Conservation (phyloP, 2,113 vertebrate species). For the Halcyon malimbica region DNA sequence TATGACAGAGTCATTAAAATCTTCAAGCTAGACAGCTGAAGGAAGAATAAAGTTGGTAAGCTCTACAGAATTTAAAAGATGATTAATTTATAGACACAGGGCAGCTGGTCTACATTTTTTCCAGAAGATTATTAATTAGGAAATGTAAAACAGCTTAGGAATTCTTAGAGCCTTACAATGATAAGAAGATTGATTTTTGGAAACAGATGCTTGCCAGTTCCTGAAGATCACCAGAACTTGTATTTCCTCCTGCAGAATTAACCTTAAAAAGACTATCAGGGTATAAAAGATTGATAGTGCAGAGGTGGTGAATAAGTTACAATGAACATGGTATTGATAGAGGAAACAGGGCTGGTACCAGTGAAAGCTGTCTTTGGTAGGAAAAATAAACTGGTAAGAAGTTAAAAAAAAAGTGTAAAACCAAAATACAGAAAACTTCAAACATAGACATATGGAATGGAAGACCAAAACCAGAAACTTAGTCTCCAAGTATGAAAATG, state of each 20-base stretch:
- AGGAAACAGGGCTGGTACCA: background rate
- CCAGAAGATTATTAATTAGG: slow-evolving; percentile 43
- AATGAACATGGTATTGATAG: background rate
- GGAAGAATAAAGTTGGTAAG: slow-evolving; percentile 22
- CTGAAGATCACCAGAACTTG: background rate
- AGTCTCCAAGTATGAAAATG: background rate
- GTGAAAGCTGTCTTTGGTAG: background rate
- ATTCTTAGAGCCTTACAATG: slow-evolving; percentile 17
- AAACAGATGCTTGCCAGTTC: slow-evolving; percentile 34
- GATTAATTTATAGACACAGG: slow-evolving; percentile 65
- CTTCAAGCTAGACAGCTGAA: slow-evolving; percentile 61
- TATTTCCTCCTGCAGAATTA: slow-evolving; percentile 47
- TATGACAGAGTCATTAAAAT: slow-evolving; percentile 31
- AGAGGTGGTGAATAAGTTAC: background rate
- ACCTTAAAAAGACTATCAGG: background rate
- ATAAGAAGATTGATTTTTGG: slow-evolving; percentile 48
- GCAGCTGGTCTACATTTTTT: slow-evolving; percentile 60
- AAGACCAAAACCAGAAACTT: background rate
- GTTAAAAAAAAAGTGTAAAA: background rate
- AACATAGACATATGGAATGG: background rate
- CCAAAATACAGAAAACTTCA: background rate
- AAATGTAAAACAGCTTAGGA: slow-evolving; percentile 58
- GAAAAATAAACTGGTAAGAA: background rate
- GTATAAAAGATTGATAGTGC: background rate
- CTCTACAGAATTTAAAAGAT: slow-evolving; percentile 45